A percentile compares a stretch with the other conserved stretches of the same genome.
These are phyloP conservation scores for Drosophila tani DNA, from an alignment of 1,140 invertebrate species.

Conservation along the genomic window DNA sequence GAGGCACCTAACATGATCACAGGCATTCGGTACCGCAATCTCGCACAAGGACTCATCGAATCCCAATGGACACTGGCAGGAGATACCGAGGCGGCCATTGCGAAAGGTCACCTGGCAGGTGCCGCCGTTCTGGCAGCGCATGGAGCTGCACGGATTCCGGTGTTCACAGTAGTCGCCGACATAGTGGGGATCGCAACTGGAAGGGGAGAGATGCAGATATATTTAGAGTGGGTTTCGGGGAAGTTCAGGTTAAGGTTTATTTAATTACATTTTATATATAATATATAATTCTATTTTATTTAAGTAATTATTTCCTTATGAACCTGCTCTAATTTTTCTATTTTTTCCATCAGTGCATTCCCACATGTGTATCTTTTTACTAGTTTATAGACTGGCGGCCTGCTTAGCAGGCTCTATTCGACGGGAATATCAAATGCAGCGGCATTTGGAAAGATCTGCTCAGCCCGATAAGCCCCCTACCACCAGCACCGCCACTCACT, in stretches of 20 bases:
- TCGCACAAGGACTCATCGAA: conserved; percentile 97
- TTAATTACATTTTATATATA: background rate
- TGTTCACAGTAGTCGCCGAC: conserved; percentile 98
- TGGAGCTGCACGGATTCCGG: conserved; percentile 95
- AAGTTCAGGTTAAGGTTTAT: background rate
- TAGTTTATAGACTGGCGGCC: conserved; percentile 47
- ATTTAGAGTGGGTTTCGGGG: conserved; percentile 1
- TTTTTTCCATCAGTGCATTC: conserved; percentile 13
- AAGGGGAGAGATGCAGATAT: conserved; percentile 77
- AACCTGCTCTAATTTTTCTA: background rate
- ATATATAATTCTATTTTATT: background rate
- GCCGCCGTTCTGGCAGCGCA: conserved; percentile 96
- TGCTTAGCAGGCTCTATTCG: conserved; percentile 14
- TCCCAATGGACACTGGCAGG: conserved; percentile 94
- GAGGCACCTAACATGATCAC: conserved; percentile 94
- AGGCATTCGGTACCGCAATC: conserved; percentile 94
- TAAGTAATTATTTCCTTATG: too few relatives aligned
- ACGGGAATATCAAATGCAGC: conserved; percentile 18
- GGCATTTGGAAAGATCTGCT: conserved; percentile 48
- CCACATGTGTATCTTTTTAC: conserved; percentile 1
- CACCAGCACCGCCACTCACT: background rate
- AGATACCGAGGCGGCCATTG: conserved; percentile 91
- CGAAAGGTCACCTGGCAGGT: conserved; percentile 91
- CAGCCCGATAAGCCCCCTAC: conserved; percentile 48
- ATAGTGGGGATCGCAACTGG: conserved; percentile 95